These are phyloP conservation scores for Cirrhinus molitorella DNA, from an alignment of 2,797 vertebrate genomes.

Conservation along the genomic window DNA sequence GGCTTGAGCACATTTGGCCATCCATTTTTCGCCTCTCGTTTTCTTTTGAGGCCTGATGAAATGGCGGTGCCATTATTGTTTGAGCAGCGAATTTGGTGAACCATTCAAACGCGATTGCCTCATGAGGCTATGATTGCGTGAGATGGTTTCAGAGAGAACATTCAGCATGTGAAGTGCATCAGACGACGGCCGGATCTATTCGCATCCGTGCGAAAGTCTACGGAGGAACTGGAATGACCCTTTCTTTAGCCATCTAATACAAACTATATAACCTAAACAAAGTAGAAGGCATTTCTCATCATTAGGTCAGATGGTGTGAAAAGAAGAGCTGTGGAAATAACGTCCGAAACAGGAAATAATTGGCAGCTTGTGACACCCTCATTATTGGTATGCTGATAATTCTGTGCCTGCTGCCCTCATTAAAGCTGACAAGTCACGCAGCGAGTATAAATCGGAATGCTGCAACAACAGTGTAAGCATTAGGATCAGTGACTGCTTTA, in stretches of 20 bases:
- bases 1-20: slow-evolving; percentile 46
- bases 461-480: slow-evolving; percentile 95
- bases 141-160: slow-evolving; percentile 61
- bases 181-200: slow-evolving; percentile 37
- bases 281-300: slow-evolving; percentile 54
- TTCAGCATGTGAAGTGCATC: slow-evolving; percentile 40
- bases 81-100: slow-evolving; percentile 57
- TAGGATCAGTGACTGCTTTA: slow-evolving; percentile 93
- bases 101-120: slow-evolving; percentile 63
- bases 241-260: slow-evolving; percentile 38
- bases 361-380: slow-evolving; percentile 76
- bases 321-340: slow-evolving; percentile 56
- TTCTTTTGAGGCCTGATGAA: slow-evolving; percentile 59
- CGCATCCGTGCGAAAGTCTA: background rate
- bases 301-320: slow-evolving; percentile 68
- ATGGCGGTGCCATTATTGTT: slow-evolving; percentile 59
- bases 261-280: slow-evolving; percentile 40
- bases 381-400: slow-evolving; percentile 85
- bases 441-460: slow-evolving; percentile 98
- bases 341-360: slow-evolving; percentile 69
- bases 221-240: background rate
- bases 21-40: slow-evolving; percentile 51
- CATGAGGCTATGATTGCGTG: slow-evolving; percentile 69
- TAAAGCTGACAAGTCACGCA: slow-evolving; percentile 96
- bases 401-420: slow-evolving; percentile 87